These are phyloP conservation scores for Tinea trinotella DNA, from an alignment of 2,888 invertebrate species.

Conservation along the genomic window DNA sequence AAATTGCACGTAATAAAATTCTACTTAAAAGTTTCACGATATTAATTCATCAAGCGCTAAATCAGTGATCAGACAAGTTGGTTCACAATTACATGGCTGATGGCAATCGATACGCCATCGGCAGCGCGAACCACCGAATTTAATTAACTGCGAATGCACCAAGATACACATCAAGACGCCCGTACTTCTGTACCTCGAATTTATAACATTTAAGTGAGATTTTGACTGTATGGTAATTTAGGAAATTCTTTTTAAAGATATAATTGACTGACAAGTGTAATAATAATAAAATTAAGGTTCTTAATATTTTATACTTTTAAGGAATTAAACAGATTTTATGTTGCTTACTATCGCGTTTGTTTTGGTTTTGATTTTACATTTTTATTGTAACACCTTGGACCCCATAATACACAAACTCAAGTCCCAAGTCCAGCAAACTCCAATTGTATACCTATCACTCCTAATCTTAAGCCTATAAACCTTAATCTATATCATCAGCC, in stretches of 20 bases:
- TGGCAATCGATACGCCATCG: conserved; percentile 38
- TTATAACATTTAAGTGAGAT: conserved; percentile 4
- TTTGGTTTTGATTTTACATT: too few species aligned
- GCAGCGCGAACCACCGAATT: conserved; percentile 43
- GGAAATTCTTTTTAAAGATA: background rate
- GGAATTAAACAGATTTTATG: too few species aligned
- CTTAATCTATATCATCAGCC: too few species aligned
- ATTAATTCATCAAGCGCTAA: conserved; percentile 37
- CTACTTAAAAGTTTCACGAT: conserved; percentile 23
- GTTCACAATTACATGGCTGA: conserved; percentile 45
- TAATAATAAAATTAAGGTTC: too few species aligned
- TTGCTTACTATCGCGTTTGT: too few species aligned
- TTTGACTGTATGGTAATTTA: conserved; percentile 1
- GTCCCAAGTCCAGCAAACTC: too few species aligned
- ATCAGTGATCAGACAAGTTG: conserved; percentile 23
- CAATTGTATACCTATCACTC: too few species aligned
- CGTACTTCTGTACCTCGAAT: background rate
- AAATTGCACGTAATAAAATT: background rate
- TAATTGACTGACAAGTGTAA: background rate
- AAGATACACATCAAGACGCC: conserved; percentile 28
- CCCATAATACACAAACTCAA: too few species aligned
- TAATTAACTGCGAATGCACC: conserved; percentile 55
- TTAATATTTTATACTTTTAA: too few species aligned
- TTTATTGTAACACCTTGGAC: too few species aligned
- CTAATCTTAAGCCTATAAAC: too few species aligned